These are phyloP conservation scores for Cyrtodaria siliqua DNA, from an alignment of 2,888 invertebrate species.

Conservation along the genomic window DNA sequence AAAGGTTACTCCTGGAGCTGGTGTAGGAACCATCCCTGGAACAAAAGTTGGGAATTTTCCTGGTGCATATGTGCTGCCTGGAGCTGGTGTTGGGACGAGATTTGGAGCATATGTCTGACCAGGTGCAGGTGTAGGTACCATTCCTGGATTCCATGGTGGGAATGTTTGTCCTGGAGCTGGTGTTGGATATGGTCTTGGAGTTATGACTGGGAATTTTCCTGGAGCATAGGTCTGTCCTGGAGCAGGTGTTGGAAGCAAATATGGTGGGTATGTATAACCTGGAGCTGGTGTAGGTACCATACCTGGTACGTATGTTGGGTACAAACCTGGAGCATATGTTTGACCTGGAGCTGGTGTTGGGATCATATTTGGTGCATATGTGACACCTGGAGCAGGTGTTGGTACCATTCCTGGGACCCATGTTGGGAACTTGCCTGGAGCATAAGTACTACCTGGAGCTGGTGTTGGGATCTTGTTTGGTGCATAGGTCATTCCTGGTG, in stretches of 20 bases:
- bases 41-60: conserved; percentile 58
- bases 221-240: conserved; percentile 52
- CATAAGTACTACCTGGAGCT: conserved; percentile 44
- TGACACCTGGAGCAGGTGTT: conserved; percentile 40
- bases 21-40: conserved; percentile 55
- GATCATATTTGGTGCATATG: conserved; percentile 38
- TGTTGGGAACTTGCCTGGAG: conserved; percentile 43
- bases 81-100: conserved; percentile 50
- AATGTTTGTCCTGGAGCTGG: conserved; percentile 36
- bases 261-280: conserved; percentile 59
- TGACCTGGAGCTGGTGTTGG: conserved; percentile 62
- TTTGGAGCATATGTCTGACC: conserved; percentile 59
- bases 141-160: conserved; percentile 40
- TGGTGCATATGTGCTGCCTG: conserved; percentile 62
- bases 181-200: conserved; percentile 44
- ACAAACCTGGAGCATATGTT: conserved; percentile 57
- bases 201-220: conserved; percentile 44
- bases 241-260: conserved; percentile 59
- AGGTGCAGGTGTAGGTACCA: conserved; percentile 60
- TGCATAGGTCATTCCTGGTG: conserved; percentile 26
- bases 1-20: conserved; percentile 46
- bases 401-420: conserved; percentile 49
- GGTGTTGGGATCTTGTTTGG: conserved; percentile 60
- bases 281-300: conserved; percentile 56
- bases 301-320: conserved; percentile 51